Base-by-base conservation (phyloP, 2,888 invertebrate species). In the Helobdella robusta region DNA sequence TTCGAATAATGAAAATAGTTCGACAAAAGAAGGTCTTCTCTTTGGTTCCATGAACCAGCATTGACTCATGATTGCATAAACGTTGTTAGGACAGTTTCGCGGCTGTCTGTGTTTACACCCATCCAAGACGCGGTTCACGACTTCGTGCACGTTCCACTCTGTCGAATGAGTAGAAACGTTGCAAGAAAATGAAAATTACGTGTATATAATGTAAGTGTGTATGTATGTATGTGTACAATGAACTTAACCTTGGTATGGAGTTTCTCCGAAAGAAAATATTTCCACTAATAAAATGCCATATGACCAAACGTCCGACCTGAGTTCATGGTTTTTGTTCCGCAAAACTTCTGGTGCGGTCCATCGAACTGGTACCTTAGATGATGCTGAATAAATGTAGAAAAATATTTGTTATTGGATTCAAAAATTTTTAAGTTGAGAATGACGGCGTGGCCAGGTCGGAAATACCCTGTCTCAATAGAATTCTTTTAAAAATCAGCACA, bases 281-380 rank as follows among this genome's bases (percentile, higher is more conserved):
- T 40, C 44, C 44, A 40, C 44, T n/a, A 40, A n/a, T n/a, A 40
- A 40, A 40, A 40, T 40, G 11, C 44, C 44, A 40, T 15, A 40
- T n/a, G 44, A 40, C 44, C 44, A 40, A 40, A 40, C 44, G 44
- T 40, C 44, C 44, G 44, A 40, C 44, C n/a, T 40, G 11, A n/a
- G 11, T 40, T n/a, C 44, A 40, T 40, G 44, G 11, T 11, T n/a
- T 40, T 40, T 40, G 11, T 40, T 11, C n/a, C n/a, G 11, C n/a
- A 40, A 15, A 11, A 40, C 44, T 40, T 40, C 44, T 15, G 44
- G 44, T 15, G 44, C 44, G n/a, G 11, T 40, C 44, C 44, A 40
- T 15, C 44, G 44, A 11, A n/a, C 11, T 15, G 44, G 11, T n/a
- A 40, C n/a, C n/a, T 40, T n/a, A n/a, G n/a, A n/a, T n/a, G n/a